These are phyloP conservation scores for Erpobdella octoculata DNA, from an alignment of 2,888 invertebrate species.

Conservation along the genomic window DNA sequence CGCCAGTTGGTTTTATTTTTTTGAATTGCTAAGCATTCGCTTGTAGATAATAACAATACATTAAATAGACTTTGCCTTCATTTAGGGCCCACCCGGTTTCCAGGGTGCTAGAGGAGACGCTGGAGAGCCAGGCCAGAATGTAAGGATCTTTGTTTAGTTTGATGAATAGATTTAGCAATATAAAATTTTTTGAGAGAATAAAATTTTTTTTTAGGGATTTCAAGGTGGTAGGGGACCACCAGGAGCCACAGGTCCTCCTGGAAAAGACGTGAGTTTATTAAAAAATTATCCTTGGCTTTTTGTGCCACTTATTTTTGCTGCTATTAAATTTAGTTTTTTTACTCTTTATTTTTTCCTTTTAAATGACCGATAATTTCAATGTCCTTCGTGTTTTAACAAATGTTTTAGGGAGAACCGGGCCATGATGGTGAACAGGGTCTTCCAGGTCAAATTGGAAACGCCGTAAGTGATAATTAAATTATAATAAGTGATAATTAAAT, in stretches of 20 bases:
- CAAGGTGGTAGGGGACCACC: constrained; percentile 31
- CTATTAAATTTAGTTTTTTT: neutral
- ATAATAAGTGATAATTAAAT: neutral
- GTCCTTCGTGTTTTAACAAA: too few relatives aligned
- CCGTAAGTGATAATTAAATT: constrained; percentile 16
- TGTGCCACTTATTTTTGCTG: neutral
- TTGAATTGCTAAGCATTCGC: too few relatives aligned
- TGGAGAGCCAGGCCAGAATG: constrained; percentile 38
- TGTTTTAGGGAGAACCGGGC: constrained; percentile 35
- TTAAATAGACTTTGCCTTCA: too few relatives aligned
- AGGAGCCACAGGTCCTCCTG: constrained; percentile 33
- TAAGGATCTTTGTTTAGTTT: constrained; percentile 13
- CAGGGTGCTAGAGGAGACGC: constrained; percentile 45
- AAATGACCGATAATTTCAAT: neutral
- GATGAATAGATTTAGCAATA: neutral
- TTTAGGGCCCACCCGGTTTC: constrained; percentile 37
- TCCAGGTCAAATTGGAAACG: constrained; percentile 32
- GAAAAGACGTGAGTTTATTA: constrained; percentile 28
- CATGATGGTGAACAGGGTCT: constrained; percentile 32
- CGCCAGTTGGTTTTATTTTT: constrained; percentile 39
- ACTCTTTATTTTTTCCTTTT: neutral
- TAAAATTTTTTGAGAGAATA: neutral
- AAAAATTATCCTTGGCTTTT: neutral
- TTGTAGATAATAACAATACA: too few relatives aligned
- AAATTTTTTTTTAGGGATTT: constrained; percentile 28